Base-by-base conservation (phyloP, 2,888 invertebrate genomes). In the Eulithis prunata region DNA sequence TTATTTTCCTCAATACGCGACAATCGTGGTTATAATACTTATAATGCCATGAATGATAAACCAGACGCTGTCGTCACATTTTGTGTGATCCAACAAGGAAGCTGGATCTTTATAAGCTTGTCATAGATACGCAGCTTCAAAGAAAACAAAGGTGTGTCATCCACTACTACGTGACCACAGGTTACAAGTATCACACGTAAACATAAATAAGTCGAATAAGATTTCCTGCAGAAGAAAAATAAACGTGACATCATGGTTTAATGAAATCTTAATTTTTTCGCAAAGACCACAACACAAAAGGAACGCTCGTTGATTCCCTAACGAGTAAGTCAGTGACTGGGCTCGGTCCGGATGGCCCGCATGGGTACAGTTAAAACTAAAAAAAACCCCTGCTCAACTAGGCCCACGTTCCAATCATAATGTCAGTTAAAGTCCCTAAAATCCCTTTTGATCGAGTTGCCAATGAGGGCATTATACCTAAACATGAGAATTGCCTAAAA, bases 221-320 rank as follows among this genome's bases (percentile, higher is more conserved):
- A 72, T 72, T 77, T 75, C 65, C 59, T 64, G 70, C 66, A 71
- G 54, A 60, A 63, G 71, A 68, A 66, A 71, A 76, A 71, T 75
- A 49, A 73, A 75, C 73, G 78, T 75, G 72, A 69, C 68, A 57
- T 61, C 68, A 57, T 61, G 61, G 61, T 68, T 71, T 38, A 72
- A 73, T 70, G 51, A 72, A 71, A n/a, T 46, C n/a, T 6, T 32
- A 1, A 52, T 11, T 21, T 47, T 49, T 21, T 8, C 10, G 7
- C 49, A 49, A 49, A 49, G 8, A 49, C 14, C 13, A 47, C 13
- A 14, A 21, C 21, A 21, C 21, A 21, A 21, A 21, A 21, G 21
- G 21, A 21, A 21, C 21, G 21, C 21, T 21, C 21, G 21, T 21
- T 21, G 21, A 21, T 21, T 21, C 21, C 21, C 21, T 21, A 21